Conservation (phyloP, 1,140 invertebrate genomes). For the Idris sp. region DNA sequence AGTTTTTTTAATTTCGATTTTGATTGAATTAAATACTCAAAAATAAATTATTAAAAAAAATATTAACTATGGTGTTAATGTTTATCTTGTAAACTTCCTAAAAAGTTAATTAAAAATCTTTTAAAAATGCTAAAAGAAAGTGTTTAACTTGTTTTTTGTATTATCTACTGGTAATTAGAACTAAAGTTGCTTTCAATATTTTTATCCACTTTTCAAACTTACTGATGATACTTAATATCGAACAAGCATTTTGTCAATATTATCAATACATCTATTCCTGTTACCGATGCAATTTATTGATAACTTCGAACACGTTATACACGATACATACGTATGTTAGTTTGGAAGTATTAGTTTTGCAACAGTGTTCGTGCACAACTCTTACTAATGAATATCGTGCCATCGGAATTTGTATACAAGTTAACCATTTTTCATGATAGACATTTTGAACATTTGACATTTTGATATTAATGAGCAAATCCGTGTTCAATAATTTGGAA, state of each 20-base stretch:
- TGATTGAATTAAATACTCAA: no score
- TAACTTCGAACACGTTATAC: slow-evolving; percentile 33
- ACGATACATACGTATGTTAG: slow-evolving; percentile 6
- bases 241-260: slow-evolving; percentile 44
- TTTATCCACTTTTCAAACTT: slow-evolving; percentile 12
- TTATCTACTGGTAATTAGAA: no score
- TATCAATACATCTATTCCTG: slow-evolving; percentile 41
- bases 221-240: slow-evolving; percentile 28
- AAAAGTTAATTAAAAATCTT: no score
- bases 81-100: no score
- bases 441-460: slow-evolving; percentile 45
- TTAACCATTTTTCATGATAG: slow-evolving; percentile 51
- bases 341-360: slow-evolving; percentile 35
- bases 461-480: slow-evolving; percentile 53
- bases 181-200: no score
- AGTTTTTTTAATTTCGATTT: no score
- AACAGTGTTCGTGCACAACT: slow-evolving; percentile 31
- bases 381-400: slow-evolving; percentile 49
- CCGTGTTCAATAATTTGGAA: slow-evolving; percentile 34
- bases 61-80: no score
- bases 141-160: no score
- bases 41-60: no score
- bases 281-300: slow-evolving; percentile 49
- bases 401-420: slow-evolving; percentile 49
- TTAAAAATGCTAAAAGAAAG: no score